phyloP scores from a whole-genome alignment of 2,888 invertebrate species.

The Bugulina stolonifera region DNA sequence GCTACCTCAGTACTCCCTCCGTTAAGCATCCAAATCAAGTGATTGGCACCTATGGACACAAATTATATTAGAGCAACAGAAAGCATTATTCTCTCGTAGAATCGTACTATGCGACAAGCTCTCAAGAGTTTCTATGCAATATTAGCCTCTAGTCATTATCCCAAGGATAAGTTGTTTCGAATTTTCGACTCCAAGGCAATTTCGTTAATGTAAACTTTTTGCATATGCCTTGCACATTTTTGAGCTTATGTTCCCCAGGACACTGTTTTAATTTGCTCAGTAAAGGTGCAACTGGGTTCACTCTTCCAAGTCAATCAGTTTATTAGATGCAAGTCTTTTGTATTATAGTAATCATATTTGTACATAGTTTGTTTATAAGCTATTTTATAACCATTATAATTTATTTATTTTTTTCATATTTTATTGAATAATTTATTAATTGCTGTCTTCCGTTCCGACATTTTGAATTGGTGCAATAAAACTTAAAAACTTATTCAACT shows the following conservation, averaged over 20 bases:
- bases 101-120: too few species aligned
- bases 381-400: neutral
- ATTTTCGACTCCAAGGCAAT: neutral
- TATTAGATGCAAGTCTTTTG: neutral
- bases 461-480: neutral
- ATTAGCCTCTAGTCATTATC: too few species aligned
- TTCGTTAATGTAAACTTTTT: neutral
- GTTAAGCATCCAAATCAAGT: neutral
- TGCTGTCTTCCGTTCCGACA: constrained; percentile 6
- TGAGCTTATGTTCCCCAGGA: neutral
- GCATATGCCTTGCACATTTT: constrained; percentile 8
- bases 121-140: neutral
- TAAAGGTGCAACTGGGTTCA: neutral
- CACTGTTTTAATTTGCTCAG: constrained; percentile 1
- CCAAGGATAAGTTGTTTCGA: too few species aligned
- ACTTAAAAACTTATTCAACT: neutral
- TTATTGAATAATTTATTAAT: constrained; percentile 7
- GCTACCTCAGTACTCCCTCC: constrained; percentile 19
- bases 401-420: constrained; percentile 7
- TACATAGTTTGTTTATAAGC: neutral
- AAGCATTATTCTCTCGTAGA: too few species aligned
- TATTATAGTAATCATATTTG: neutral
- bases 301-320: constrained; percentile 9
- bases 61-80: too few species aligned
- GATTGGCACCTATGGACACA: too few species aligned